Base-by-base conservation (phyloP, 2,888 invertebrate species). In the Antheraea assamensis region DNA sequence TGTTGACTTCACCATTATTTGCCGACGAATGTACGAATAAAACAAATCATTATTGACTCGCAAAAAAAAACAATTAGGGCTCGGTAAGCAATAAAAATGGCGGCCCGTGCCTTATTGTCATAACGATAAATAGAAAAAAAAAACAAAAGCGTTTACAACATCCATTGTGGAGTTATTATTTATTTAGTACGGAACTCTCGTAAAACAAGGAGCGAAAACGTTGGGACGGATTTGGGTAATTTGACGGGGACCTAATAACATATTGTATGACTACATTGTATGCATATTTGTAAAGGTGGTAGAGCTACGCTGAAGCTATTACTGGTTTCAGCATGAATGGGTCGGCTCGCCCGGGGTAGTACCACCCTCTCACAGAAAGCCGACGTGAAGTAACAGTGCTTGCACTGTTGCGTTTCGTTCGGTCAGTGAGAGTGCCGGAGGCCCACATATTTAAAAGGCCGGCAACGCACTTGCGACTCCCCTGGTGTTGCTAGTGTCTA, bases 121-220 rank as follows among this genome's bases (percentile, higher is more conserved):
- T 78, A 78, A 78, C 75, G 73, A 73, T 74, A 78, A 79, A 81
- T 77, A 77, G 27, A 64, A 80, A 79, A 78, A 76, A 77, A 78
- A 78, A 73, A 71, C 74, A 72, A 24, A 30, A 64, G 70, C 75
- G 75, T 75, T 78, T 76, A 76, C 73, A 80, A 80, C 76, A 81
- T 79, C 78, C 79, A 79, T 81, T 81, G 82, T 82, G 72, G 71
- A 76, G 78, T 79, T 78, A 75, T 77, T 82, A 81, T 82, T 81
- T 83, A 82, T 82, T 79, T 80, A 77, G 74, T 75, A 76, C 64
- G 74, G 76, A 74, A 73, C 71, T 70, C 72, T 77, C 42, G 70
- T 47, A 70, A 70, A 73, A 66, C 72, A 66, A 70, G 58, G 73
- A 55, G 52, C 35, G 35, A 64, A 24, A 19, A 27, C 55, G 55